These are phyloP conservation scores for Mimas tiliae DNA, from an alignment of 2,888 invertebrate genomes.

Conservation along the genomic window DNA sequence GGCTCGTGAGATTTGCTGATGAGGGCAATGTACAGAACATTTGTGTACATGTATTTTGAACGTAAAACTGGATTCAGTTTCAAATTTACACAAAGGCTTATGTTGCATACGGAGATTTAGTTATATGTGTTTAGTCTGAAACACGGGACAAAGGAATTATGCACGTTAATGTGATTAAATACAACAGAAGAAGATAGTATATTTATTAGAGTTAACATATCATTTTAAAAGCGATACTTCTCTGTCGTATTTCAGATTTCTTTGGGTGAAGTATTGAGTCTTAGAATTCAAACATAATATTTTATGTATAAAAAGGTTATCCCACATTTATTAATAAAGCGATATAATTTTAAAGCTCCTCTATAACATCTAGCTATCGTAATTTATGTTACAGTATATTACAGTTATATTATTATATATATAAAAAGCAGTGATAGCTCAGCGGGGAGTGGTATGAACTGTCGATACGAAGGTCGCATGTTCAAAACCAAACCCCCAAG, in stretches of 20 bases:
- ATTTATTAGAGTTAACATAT: background rate
- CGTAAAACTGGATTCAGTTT: slow-evolving; percentile 2
- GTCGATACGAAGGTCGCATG: too few species aligned
- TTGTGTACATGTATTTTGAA: background rate
- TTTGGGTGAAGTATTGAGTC: too few species aligned
- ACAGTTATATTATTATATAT: too few species aligned
- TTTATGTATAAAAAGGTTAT: too few species aligned
- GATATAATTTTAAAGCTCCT: background rate
- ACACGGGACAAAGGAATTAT: background rate
- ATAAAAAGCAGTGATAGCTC: too few species aligned
- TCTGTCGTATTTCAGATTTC: background rate
- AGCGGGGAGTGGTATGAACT: too few species aligned
- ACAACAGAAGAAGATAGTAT: background rate
- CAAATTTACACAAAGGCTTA: too few species aligned
- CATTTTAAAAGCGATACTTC: background rate
- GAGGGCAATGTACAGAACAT: slow-evolving; percentile 1
- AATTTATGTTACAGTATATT: background rate
- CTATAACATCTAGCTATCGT: background rate
- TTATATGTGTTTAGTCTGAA: background rate
- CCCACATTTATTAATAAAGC: background rate
- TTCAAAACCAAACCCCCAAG: too few species aligned
- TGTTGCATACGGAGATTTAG: background rate
- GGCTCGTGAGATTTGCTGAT: slow-evolving; percentile 8
- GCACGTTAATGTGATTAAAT: background rate
- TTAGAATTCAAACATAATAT: too few species aligned